Percentiles rank a stretch among this genome's conserved stretches.
phyloP scores from a whole-genome alignment of 2,888 invertebrate species.

The Eupithecia tripunctaria region DNA sequence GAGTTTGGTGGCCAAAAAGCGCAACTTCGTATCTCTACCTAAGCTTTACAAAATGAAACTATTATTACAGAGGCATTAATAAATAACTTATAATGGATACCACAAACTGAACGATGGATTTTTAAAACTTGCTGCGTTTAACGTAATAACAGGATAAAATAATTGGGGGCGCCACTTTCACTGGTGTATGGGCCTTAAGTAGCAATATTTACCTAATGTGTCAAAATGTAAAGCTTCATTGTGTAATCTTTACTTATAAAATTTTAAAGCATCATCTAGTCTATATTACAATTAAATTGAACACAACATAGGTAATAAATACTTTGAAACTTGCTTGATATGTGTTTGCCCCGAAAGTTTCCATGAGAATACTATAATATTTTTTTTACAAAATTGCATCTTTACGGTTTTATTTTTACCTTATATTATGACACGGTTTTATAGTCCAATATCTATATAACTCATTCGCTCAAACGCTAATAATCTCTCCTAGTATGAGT shows the following conservation, averaged over 20 bases:
- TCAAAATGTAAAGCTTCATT: conserved; percentile 21
- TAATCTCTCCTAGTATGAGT: neutral
- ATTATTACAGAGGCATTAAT: too few species aligned
- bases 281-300: conserved; percentile 47
- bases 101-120: too few species aligned
- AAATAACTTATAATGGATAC: too few species aligned
- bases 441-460: neutral
- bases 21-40: too few species aligned
- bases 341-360: conserved; percentile 41
- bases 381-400: conserved; percentile 52
- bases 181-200: too few species aligned
- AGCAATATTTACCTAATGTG: conserved; percentile 13
- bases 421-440: neutral
- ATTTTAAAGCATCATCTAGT: conserved; percentile 41
- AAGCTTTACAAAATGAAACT: too few species aligned
- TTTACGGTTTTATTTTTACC: conserved; percentile 49
- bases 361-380: conserved; percentile 4
- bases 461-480: too few species aligned
- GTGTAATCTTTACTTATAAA: conserved; percentile 21
- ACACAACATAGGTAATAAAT: conserved; percentile 28
- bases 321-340: conserved; percentile 46
- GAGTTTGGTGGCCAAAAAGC: too few species aligned
- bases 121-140: too few species aligned
- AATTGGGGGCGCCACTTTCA: too few species aligned
- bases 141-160: too few species aligned